These are phyloP conservation scores for Hetaerina titia DNA, from an alignment of 2,888 invertebrate species.

Conservation along the genomic window DNA sequence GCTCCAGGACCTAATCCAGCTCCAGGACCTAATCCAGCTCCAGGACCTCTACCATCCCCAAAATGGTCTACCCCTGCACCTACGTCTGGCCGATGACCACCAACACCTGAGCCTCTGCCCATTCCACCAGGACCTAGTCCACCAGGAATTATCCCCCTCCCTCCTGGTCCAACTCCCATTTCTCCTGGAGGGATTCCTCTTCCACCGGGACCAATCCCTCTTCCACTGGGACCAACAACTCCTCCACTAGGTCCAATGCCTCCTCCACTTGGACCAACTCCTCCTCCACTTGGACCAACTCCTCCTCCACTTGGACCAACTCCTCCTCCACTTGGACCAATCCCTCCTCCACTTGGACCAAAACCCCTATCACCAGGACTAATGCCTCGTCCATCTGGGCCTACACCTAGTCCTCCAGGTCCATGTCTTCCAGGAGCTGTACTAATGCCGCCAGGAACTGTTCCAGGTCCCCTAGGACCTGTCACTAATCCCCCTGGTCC, in stretches of 20 bases:
- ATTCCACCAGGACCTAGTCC: slow-evolving; percentile 63
- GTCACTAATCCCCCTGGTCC: background rate
- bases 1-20: background rate
- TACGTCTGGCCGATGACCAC: slow-evolving; percentile 25
- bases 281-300: slow-evolving; percentile 36
- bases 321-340: slow-evolving; percentile 67
- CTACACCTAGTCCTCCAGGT: slow-evolving; percentile 65
- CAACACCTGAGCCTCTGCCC: slow-evolving; percentile 39
- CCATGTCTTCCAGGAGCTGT: slow-evolving; percentile 66
- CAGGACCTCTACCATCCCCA: slow-evolving; percentile 62
- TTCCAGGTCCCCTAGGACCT: slow-evolving; percentile 70
- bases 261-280: slow-evolving; percentile 58
- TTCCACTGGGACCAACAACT: slow-evolving; percentile 69
- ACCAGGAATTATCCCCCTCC: slow-evolving; percentile 61
- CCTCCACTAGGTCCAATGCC: slow-evolving; percentile 60
- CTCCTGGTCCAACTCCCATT: slow-evolving; percentile 61
- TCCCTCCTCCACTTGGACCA: slow-evolving; percentile 68
- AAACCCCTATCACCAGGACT: slow-evolving; percentile 20
- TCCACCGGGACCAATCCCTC: background rate
- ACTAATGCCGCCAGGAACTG: background rate
- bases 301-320: background rate
- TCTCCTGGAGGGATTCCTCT: background rate
- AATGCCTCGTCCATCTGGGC: background rate
- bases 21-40: slow-evolving; percentile 54
- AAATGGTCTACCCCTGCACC: slow-evolving; percentile 57